Conservation (phyloP, 1,140 invertebrate species). For the Bombus difficillimus region DNA sequence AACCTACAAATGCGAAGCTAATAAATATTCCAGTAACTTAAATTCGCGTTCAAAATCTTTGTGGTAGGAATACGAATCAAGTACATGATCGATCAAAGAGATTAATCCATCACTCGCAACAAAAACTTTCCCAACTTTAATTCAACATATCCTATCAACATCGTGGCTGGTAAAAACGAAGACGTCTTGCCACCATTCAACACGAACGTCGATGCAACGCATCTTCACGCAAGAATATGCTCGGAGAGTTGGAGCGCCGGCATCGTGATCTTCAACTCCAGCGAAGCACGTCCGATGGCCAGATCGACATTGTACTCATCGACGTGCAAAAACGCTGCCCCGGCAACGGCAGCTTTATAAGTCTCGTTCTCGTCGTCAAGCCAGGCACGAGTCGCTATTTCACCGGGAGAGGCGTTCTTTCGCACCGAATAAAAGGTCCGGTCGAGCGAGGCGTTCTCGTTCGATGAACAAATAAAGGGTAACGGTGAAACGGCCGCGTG, state of each 20-base stretch:
- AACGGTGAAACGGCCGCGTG: constrained; percentile 39
- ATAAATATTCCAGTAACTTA: too few relatives aligned
- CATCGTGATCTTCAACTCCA: neutral
- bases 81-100: too few relatives aligned
- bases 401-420: neutral
- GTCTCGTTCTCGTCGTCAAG: neutral
- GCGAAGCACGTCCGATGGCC: neutral
- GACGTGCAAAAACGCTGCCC: neutral
- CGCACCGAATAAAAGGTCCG: constrained; percentile 25
- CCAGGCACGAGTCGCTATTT: neutral
- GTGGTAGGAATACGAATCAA: too few relatives aligned
- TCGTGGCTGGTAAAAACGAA: neutral
- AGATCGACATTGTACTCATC: neutral
- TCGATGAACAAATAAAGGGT: constrained; percentile 59
- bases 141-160: neutral
- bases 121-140: neutral
- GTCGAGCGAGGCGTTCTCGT: constrained; percentile 10
- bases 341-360: neutral
- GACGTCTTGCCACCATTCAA: neutral
- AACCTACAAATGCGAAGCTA: too few relatives aligned
- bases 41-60: too few relatives aligned
- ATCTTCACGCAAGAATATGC: neutral
- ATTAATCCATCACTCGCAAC: too few relatives aligned
- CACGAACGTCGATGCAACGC: too few relatives aligned
- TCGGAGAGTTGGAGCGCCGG: neutral